Evolutionary conservation across 2,113 vertebrate species (phyloP).

Genomic region (Sebastes schlegelii): DNA sequence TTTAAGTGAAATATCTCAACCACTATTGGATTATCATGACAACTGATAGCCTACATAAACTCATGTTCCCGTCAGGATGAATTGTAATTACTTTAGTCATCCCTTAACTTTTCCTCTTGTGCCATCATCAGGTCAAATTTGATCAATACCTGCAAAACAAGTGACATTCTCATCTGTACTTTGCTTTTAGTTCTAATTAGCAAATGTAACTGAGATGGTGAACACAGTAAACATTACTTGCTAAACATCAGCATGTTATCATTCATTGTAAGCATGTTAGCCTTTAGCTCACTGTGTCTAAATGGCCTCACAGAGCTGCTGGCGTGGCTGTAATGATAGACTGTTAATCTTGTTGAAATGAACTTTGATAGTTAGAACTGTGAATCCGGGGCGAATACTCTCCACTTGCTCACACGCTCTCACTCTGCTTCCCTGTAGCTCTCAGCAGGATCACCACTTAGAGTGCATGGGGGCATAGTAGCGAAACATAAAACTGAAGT

Average conservation of each 20-base stretch:
- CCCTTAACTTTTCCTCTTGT: background rate
- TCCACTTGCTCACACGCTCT: conserved; percentile 4
- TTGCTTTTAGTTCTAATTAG: background rate
- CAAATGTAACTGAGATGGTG: background rate
- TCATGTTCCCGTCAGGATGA: background rate
- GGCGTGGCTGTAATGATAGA: background rate
- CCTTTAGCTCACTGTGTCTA: background rate
- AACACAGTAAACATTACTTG: background rate
- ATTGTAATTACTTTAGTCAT: background rate
- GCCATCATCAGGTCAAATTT: background rate
- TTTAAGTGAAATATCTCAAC: background rate
- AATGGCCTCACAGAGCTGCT: background rate
- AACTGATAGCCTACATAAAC: background rate
- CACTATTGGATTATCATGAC: background rate
- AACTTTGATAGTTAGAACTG: conserved; percentile 15
- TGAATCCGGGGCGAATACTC: background rate
- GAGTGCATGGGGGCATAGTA: background rate
- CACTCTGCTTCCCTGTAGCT: conserved; percentile 18
- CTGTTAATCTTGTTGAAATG: conserved; percentile 10
- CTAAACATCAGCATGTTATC: background rate
- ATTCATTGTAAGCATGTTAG: background rate
- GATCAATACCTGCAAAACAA: background rate
- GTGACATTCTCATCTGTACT: background rate
- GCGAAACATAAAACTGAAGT: conserved; percentile 51
- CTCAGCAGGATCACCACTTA: conserved; percentile 26